phyloP scores from a whole-genome alignment of 2,888 invertebrate species.

The Platynereis dumerilii region DNA sequence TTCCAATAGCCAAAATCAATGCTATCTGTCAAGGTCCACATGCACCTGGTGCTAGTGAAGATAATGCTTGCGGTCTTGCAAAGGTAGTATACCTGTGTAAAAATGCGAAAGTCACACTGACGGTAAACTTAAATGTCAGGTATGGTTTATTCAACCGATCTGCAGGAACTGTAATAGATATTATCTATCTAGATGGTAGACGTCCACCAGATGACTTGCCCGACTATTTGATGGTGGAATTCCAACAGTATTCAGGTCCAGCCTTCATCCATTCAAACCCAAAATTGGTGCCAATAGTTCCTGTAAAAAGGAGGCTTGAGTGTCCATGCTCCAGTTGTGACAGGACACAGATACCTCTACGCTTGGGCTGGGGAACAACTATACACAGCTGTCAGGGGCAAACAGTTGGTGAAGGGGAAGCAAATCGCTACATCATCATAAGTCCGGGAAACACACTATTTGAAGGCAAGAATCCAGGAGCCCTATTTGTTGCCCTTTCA shows the following conservation, averaged over 20 bases:
- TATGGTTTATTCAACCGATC: slow-evolving; percentile 35
- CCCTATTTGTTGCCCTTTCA: slow-evolving; percentile 16
- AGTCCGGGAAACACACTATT: slow-evolving; percentile 13
- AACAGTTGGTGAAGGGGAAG: slow-evolving; percentile 14
- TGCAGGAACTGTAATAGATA: slow-evolving; percentile 31
- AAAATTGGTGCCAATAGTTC: slow-evolving; percentile 38
- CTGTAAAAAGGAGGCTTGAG: slow-evolving; percentile 34
- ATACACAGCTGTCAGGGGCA: slow-evolving; percentile 20
- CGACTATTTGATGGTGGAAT: slow-evolving; percentile 38
- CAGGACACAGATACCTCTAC: slow-evolving; percentile 34
- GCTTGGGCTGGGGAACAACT: slow-evolving; percentile 38
- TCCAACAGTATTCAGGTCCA: slow-evolving; percentile 38
- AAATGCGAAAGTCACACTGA: slow-evolving; percentile 34
- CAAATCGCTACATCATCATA: slow-evolving; percentile 16
- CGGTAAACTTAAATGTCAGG: slow-evolving; percentile 27
- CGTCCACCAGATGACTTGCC: slow-evolving; percentile 31
- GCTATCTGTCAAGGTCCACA: slow-evolving; percentile 24
- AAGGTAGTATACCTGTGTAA: slow-evolving; percentile 23
- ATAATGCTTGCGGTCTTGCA: slow-evolving; percentile 17
- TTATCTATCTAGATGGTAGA: slow-evolving; percentile 30
- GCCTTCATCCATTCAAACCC: slow-evolving; percentile 29
- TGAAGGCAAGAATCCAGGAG: slow-evolving; percentile 15
- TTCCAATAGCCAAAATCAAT: slow-evolving; percentile 12
- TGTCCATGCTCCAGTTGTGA: slow-evolving; percentile 33
- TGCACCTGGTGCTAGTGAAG: neutral